Evolutionary conservation across 1,140 invertebrate genomes (phyloP), one percentile per base, ranked within the genome.

Genomic region (Drosophila bifasciata): DNA sequence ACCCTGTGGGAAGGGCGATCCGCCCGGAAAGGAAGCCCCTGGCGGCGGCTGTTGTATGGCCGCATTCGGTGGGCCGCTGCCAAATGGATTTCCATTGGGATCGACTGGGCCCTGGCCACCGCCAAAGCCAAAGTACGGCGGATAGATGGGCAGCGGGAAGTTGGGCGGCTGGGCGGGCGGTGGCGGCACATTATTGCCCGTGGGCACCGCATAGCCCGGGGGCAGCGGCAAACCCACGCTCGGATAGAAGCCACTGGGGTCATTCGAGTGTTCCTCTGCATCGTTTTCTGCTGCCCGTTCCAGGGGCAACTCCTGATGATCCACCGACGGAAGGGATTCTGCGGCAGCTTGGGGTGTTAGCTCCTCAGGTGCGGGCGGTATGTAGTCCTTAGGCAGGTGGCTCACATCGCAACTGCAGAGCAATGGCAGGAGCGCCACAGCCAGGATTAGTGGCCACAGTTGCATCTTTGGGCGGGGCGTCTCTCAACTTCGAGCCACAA

Each of bases 101-200:
- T 61, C 70, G 1, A 52, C 62, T 1, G 51, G 21, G 2, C 43
- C 76, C 16, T 43, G 48, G 3, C 41, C 8, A 1, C 70, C 69
- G 7, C 69, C 78, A 25, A 86, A 86, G 6, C 83, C 78, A 36
- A 83, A 88, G 58, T 68, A 86, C 5, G 83, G 83, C 23, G 83
- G 83, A 13, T 89, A 86, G 8, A 88, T 88, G 53, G 81, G 81
- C 58, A 86, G 51, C 5, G 83, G 83, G 21, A 86, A 86, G 46
- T 86, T 86, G 16, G 83, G 81, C 3, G 81, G 77, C 17, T 71
- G 40, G 28, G 32, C 55, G 6, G 73, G 52, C 11, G 63, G 52
- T 0, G 64, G 63, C 39, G 41, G 50, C 0, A 86, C 50, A 50
- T 86, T 86, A 6, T 41, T 40, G 3, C 79, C 74, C 1, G 75